Base-by-base conservation (phyloP, 2,113 vertebrate genomes). In the Corvus moneduloides region DNA sequence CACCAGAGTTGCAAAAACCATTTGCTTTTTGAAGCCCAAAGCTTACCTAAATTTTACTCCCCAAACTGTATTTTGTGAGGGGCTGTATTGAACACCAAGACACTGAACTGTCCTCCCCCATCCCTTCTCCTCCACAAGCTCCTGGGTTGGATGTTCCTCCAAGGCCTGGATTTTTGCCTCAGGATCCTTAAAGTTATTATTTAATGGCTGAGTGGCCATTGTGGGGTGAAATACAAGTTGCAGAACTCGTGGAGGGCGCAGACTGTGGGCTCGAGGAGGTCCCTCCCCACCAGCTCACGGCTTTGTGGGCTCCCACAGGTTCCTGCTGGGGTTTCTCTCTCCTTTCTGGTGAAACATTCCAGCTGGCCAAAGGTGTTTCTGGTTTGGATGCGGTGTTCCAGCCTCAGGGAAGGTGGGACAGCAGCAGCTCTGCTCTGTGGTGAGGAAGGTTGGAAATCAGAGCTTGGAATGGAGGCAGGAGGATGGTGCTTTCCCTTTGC, bases 241-340 rank as follows among this genome's bases (percentile, higher is more conserved):
- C 61, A 63, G 61, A 74, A 37, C 28, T 41, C 1, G 0, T n/a
- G 77, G 63, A 58, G 33, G 39, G 51, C 6, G 7, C 5, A 11
- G 44, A 15, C 17, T 32, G 21, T 41, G 10, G 9, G 46, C 21
- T 44, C 27, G 52, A 88, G 55, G 39, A 62, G 13, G 7, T 67
- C 39, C 18, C 2, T 72, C 26, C 20, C 24, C 1, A 1, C 7
- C 3, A 3, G 6, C 4, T 59, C 44, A 16, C 0, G 2, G 51
- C 37, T 44, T 12, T 68, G 21, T 35, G 28, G 24, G 33, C 55
- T 71, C 33, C n/a, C 22, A 28, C 39, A 73, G 30, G 18, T 52
- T 37, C 27, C 26, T 61, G 13, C 58, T 18, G 6, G 39, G 24
- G 37, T 16, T 77, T 77, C 61, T 37, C 41, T 39, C 51, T 82